Conservation (phyloP, 1,140 invertebrate species). For the Drosophila suzukii region DNA sequence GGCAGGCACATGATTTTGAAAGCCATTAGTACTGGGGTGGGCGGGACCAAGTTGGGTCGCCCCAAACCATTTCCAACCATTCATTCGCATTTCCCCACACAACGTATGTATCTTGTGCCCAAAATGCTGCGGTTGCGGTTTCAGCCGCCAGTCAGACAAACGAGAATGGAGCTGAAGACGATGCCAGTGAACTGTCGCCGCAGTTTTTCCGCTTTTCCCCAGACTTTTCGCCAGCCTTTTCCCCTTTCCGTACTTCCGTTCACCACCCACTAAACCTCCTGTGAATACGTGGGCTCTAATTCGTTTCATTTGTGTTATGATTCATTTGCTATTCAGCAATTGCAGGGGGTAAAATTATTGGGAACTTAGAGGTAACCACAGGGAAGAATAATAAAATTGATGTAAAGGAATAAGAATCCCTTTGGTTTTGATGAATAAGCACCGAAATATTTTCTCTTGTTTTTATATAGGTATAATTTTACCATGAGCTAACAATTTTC, state of each 20-base stretch:
- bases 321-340: conserved; percentile 6
- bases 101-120: conserved; percentile 24
- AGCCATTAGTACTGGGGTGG: conserved; percentile 41
- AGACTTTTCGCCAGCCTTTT: neutral
- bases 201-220: conserved; percentile 1
- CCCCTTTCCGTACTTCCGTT: neutral
- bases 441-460: too few relatives aligned
- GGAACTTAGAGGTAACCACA: neutral
- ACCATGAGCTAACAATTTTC: neutral
- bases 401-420: neutral
- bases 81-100: conserved; percentile 9
- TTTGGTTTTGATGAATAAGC: too few relatives aligned
- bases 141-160: conserved; percentile 27
- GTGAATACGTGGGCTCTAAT: conserved; percentile 12
- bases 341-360: neutral
- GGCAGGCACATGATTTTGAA: conserved; percentile 39
- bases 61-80: neutral
- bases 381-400: neutral
- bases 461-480: too few relatives aligned
- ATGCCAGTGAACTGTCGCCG: conserved; percentile 25
- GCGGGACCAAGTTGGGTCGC: neutral
- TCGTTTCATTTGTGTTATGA: conserved; percentile 24
- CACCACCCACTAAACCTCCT: neutral
- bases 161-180: conserved; percentile 27
- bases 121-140: conserved; percentile 63